phyloP scores from a whole-genome alignment of 92 coral and sea anemone species.

The Zoanthus solanderi region DNA sequence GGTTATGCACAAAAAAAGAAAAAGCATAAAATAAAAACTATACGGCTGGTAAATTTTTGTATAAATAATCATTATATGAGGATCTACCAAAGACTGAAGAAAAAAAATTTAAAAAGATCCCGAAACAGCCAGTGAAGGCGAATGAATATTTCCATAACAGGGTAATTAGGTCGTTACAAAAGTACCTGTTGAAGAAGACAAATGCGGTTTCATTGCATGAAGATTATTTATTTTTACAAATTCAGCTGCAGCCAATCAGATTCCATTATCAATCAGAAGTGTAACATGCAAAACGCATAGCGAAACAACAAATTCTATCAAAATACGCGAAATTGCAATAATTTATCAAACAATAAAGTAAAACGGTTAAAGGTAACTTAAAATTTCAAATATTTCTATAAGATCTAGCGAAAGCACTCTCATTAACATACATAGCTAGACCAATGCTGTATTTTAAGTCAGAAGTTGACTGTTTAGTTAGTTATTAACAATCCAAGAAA shows the following conservation, averaged over 20 bases:
- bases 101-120: background rate
- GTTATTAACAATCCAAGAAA: too few species aligned
- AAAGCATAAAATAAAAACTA: background rate
- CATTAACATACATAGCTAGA: too few species aligned
- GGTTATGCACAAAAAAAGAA: background rate
- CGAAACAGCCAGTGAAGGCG: background rate
- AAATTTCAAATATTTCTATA: too few species aligned
- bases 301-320: background rate
- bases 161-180: background rate
- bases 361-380: too few species aligned
- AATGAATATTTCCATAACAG: background rate
- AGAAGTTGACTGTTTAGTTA: too few species aligned
- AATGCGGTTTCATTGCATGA: background rate
- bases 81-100: background rate
- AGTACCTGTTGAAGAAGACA: conserved; percentile 26
- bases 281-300: background rate
- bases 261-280: background rate
- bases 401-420: too few species aligned
- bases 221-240: background rate
- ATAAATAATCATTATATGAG: background rate
- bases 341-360: background rate
- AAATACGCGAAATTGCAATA: too few species aligned
- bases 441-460: too few species aligned
- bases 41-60: background rate
- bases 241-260: background rate